phyloP scores from a whole-genome alignment of 2,797 vertebrate genomes.

The Betta splendens region DNA sequence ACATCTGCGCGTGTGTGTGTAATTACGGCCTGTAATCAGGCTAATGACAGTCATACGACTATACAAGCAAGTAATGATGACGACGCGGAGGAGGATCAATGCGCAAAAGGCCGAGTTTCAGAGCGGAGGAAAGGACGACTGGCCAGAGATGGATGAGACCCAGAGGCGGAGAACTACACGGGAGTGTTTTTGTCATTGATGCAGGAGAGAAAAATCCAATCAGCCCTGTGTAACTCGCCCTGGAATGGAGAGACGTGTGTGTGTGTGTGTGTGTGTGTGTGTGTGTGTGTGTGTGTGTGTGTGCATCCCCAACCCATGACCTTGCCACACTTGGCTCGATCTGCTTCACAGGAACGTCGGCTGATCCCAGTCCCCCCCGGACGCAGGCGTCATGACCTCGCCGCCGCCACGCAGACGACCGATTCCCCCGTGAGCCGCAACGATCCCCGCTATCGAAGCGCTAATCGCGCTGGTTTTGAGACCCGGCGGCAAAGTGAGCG shows the following conservation, averaged over 20 bases:
- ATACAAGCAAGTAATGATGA: conserved; percentile 25
- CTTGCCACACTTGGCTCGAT: conserved; percentile 55
- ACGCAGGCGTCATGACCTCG: conserved; percentile 12
- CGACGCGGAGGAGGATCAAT: conserved; percentile 30
- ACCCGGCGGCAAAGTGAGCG: conserved; percentile 16
- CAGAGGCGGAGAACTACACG: conserved; percentile 41
- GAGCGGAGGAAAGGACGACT: conserved; percentile 13
- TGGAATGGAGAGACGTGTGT: conserved; percentile 66
- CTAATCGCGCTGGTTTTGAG: conserved; percentile 41
- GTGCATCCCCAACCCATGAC: conserved; percentile 52
- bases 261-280: conserved; percentile 46
- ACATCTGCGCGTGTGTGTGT: conserved; percentile 41
- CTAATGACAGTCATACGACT: conserved; percentile 69
- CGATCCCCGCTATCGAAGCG: conserved; percentile 32
- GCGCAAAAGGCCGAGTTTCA: conserved; percentile 29
- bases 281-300: conserved; percentile 47
- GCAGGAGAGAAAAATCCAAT: conserved; percentile 76
- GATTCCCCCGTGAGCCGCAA: conserved; percentile 48
- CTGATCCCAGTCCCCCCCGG: conserved; percentile 19
- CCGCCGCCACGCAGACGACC: conserved; percentile 18
- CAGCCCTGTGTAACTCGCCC: conserved; percentile 75
- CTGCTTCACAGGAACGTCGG: conserved; percentile 24
- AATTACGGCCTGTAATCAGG: conserved; percentile 68
- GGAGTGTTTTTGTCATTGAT: conserved; percentile 67
- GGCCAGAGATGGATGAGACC: conserved; percentile 25